These are phyloP conservation scores for Prosapia bicincta DNA, from an alignment of 2,888 invertebrate species.

Conservation along the genomic window DNA sequence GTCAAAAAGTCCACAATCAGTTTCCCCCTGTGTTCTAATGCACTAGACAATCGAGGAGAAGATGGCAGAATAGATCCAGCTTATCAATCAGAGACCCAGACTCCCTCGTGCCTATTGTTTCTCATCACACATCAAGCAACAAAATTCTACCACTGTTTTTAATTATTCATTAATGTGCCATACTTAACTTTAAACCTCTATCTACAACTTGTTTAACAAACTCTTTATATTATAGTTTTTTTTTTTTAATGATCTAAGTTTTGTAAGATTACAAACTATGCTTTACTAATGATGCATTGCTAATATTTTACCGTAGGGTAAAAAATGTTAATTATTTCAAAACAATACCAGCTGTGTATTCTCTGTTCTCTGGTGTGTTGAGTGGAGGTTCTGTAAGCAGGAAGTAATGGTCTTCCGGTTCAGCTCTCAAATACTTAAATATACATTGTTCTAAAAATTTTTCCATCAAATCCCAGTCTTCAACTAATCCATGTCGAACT, in stretches of 20 bases:
- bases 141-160: not conserved
- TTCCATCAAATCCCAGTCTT: conserved; percentile 99
- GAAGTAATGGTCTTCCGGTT: conserved; percentile 99
- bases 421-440: conserved; percentile 96
- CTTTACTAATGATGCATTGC: not conserved
- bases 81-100: not conserved
- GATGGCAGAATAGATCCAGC: not conserved
- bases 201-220: too few species aligned
- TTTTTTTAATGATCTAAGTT: not conserved
- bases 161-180: too few species aligned
- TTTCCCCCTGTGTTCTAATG: too few species aligned
- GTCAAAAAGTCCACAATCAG: too few species aligned
- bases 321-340: too few species aligned
- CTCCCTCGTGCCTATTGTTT: not conserved
- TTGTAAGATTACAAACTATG: not conserved
- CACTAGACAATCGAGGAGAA: too few species aligned
- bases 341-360: conserved; percentile 67
- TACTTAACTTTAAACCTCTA: too few species aligned
- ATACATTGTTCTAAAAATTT: conserved; percentile 98
- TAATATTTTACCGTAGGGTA: not conserved
- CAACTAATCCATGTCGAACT: conserved; percentile 97
- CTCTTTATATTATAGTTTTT: not conserved
- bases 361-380: conserved; percentile 98
- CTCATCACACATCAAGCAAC: not conserved
- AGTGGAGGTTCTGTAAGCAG: conserved; percentile 97